Evolutionary conservation across 2,888 invertebrate species (phyloP), one percentile per base, ranked within the genome.

Genomic region (Tortrix viridana): DNA sequence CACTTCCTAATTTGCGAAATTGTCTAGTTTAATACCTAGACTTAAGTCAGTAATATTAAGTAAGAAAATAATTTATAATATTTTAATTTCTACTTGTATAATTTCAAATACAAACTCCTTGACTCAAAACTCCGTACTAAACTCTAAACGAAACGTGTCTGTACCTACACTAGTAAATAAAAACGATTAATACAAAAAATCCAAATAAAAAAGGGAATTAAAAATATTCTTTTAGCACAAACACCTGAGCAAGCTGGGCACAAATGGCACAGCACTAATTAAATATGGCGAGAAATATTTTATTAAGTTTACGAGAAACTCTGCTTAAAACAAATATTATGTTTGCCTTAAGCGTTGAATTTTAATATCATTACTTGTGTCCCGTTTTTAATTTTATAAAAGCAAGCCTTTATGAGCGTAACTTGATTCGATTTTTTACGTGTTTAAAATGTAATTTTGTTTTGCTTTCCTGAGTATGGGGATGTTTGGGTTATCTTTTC

Each of bases 231-330:
- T 48, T 22, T 22, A 20, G 44, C 54, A 64, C 54, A 71, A 75
- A 68, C 68, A 88, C 86, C 85, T 85, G 86, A 78, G 84, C 77
- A 77, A 75, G 71, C 66, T 54, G 73, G 80, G 82, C 82, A 85
- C 87, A 86, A 86, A 88, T 86, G 85, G 86, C 78, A 83, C 82
- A 81, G 81, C 79, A 80, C 86, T 90, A 91, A 91, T 89, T 89
- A 91, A 89, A 92, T 89, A 89, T 85, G 84, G 82, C 84, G 83
- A 83, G 85, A 86, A 86, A 88, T 91, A 92, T 92, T 92, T 91
- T 91, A 92, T 90, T 89, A 90, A 91, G 88, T 91, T 91, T 90
- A 91, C 78, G 89, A 82, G 83, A 80, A 81, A 75, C 74, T 78
- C 78, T 77, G 84, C 80, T 87, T 85, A 83, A 88, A 88, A 83